Evolutionary conservation across 1,140 invertebrate genomes (phyloP).

Genomic region (Helicorthomorpha holstii): DNA sequence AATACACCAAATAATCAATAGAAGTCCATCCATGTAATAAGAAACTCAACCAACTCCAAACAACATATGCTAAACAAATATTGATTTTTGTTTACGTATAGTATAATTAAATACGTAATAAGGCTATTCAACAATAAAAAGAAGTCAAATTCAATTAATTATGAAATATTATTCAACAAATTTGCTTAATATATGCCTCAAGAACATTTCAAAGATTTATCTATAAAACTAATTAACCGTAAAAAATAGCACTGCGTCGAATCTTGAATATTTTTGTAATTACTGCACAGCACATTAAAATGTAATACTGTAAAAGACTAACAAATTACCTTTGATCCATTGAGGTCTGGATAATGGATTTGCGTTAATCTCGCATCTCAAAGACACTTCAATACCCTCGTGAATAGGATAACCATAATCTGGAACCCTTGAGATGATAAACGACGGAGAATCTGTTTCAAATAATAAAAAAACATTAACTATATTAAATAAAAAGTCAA

Average conservation of each 20-base stretch:
- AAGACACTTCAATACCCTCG: slow-evolving; percentile 64
- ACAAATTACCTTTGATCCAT: slow-evolving; percentile 50
- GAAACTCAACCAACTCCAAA: neutral
- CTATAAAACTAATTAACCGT: neutral
- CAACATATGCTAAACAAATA: neutral
- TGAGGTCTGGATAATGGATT: slow-evolving; percentile 69
- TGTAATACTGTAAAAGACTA: neutral
- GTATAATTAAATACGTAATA: neutral
- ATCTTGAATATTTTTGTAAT: neutral
- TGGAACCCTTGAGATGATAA: slow-evolving; percentile 70
- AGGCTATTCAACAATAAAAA: neutral
- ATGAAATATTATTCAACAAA: neutral
- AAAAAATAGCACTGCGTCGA: neutral
- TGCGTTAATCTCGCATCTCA: slow-evolving; percentile 77
- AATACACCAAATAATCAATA: neutral
- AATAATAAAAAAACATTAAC: slow-evolving; percentile 13
- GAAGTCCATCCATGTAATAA: neutral
- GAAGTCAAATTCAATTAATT: neutral
- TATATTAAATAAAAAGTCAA: neutral
- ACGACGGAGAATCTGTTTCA: slow-evolving; percentile 66
- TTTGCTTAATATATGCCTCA: neutral
- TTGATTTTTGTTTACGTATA: neutral
- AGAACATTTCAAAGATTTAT: neutral
- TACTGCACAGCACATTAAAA: neutral
- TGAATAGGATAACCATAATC: slow-evolving; percentile 69